Percentiles rank a stretch among this genome's conserved stretches.
phyloP scores from a whole-genome alignment of 2,113 vertebrate species.

The Petrocephalus microphthalmus region DNA sequence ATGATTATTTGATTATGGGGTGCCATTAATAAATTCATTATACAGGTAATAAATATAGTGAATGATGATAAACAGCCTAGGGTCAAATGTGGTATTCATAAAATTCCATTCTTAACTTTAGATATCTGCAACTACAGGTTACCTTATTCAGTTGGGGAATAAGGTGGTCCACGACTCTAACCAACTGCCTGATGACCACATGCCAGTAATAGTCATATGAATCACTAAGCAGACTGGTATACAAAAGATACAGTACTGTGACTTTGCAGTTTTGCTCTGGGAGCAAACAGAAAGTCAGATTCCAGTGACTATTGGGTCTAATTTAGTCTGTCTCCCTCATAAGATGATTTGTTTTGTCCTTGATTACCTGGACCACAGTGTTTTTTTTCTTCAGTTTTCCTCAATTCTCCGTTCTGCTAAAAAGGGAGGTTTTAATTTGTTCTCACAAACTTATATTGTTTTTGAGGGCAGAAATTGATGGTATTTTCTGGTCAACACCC shows the following conservation, averaged over 20 bases:
- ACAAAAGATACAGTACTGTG: neutral
- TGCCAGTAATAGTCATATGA: neutral
- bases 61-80: too few species aligned
- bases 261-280: neutral
- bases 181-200: neutral
- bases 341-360: neutral
- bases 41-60: too few species aligned
- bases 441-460: neutral
- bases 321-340: neutral
- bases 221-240: neutral
- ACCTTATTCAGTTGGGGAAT: too few species aligned
- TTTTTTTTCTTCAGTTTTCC: neutral
- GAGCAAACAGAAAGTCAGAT: neutral
- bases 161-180: neutral
- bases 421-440: neutral
- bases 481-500: too few species aligned
- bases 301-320: neutral
- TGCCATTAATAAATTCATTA: too few species aligned
- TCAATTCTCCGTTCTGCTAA: neutral
- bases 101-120: too few species aligned
- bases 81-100: too few species aligned
- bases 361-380: neutral
- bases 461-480: too few species aligned
- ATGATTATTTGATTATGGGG: too few species aligned
- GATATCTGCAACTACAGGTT: too few species aligned